Evolutionary conservation across 2,113 vertebrate species (phyloP).

Genomic region (Vidua macroura): DNA sequence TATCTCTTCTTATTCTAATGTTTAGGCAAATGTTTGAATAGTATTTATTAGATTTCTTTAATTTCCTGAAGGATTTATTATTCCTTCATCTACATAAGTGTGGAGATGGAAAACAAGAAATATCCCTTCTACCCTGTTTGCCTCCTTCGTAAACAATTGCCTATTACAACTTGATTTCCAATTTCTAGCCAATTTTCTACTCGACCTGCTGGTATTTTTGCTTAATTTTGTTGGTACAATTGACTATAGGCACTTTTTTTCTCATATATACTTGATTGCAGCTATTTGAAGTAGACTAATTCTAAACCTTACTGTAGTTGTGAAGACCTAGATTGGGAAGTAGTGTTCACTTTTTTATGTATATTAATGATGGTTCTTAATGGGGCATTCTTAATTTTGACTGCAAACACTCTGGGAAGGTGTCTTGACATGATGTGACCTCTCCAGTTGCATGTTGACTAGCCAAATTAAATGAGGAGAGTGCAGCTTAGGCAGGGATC

Average conservation of each 20-base stretch:
- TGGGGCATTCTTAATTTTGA: not conserved
- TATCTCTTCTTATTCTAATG: not conserved
- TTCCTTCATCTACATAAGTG: conserved; percentile 5
- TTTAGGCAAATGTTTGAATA: not conserved
- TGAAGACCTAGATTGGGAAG: not conserved
- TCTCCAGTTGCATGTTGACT: not conserved
- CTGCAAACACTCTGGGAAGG: not conserved
- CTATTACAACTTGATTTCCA: conserved; percentile 27
- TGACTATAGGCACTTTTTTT: not conserved
- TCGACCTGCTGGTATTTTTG: not conserved
- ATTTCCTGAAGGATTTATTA: not conserved
- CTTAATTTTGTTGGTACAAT: not conserved
- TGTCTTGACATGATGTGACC: not conserved
- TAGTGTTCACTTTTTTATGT: not conserved
- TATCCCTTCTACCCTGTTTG: not conserved
- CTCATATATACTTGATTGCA: not conserved
- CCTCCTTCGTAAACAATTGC: conserved; percentile 29
- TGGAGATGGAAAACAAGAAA: not conserved
- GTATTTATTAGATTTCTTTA: not conserved
- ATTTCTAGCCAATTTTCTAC: conserved; percentile 27
- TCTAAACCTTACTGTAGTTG: not conserved
- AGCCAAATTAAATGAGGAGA: not conserved
- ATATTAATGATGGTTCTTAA: not conserved
- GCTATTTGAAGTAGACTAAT: not conserved
- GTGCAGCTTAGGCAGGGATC: not conserved